phyloP scores from a whole-genome alignment of 2,888 invertebrate species.

The Empis livida region DNA sequence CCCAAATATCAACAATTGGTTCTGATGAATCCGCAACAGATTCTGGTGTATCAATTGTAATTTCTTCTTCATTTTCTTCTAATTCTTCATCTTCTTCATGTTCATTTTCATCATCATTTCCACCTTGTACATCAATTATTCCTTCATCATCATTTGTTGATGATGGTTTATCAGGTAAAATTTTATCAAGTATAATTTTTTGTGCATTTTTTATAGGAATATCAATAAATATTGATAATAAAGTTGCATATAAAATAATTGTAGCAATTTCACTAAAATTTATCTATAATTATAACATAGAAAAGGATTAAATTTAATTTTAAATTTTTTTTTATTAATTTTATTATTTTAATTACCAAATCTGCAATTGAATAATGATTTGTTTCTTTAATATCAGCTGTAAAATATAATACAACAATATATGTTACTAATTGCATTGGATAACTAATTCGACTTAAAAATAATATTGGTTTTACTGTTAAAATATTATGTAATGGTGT shows the following conservation, averaged over 20 bases:
- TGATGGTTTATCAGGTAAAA: constrained; percentile 22
- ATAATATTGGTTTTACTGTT: constrained; percentile 41
- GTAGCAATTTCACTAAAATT: constrained; percentile 42
- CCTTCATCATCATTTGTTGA: constrained; percentile 14
- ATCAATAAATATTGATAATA: constrained; percentile 49
- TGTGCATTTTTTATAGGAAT: constrained; percentile 47
- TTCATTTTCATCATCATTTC: constrained; percentile 13
- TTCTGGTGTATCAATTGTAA: background rate
- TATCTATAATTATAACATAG: constrained; percentile 35
- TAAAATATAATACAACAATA: constrained; percentile 50
- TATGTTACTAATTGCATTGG: constrained; percentile 54
- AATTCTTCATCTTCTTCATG: constrained; percentile 28
- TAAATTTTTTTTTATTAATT: too few relatives aligned
- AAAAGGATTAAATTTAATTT: background rate
- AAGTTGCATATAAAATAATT: constrained; percentile 40
- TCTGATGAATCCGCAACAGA: too few relatives aligned
- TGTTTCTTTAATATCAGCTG: constrained; percentile 47
- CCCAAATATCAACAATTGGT: constrained; percentile 40
- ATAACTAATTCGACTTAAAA: constrained; percentile 53
- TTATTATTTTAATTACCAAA: constrained; percentile 42
- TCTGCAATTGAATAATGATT: constrained; percentile 44
- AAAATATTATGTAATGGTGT: constrained; percentile 27
- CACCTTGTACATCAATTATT: background rate
- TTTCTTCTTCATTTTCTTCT: constrained; percentile 12
- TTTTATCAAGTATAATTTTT: constrained; percentile 31